Base-by-base conservation (phyloP, 2,797 vertebrate genomes). In the Poecilia wingei region DNA sequence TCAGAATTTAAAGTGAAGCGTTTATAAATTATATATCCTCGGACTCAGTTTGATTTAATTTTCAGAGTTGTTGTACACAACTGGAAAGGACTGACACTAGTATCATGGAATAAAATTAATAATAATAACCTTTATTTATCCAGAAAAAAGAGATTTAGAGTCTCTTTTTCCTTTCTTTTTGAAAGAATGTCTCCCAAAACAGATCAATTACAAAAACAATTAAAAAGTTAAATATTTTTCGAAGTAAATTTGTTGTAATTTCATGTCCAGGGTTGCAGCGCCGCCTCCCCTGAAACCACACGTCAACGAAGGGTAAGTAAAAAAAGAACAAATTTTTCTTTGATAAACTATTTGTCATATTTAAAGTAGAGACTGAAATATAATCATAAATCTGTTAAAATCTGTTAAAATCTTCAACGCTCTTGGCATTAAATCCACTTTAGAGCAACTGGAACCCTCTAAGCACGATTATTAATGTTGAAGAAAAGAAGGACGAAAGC, bases 401-500 rank as follows among this genome's bases (percentile, higher is more conserved):
- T 13, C 20, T 68, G 36, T 22, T 22, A 68, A 9, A 41, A 41
- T 41, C 6, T 41, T 41, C 13, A 68, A 41, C 1, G 5, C 64
- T 68, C 33, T 64, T 39, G 64, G 8, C 20, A 7, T 41, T 41
- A 39, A 39, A 5, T 22, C 3, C 64, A 41, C 18, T 9, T 12
- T 25, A 8, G 33, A 22, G 36, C 18, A 25, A 6, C 64, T 68
- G 64, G 64, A 68, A 41, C 36, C 64, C 64, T 41, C 64, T 68
- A 41, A 0, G 0, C 9, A 3, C 0, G 20, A 0, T 10, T 39
- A 12, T 41, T 25, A 2, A 14, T 28, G 3, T 0, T n/a, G 0
- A 57, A 9, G 7, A 3, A 66, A 6, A 14, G 1, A 31, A 31
- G 5, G 36, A 66, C 33, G 14, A 20, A 20, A 64, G 18, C 36